These are phyloP conservation scores for Trypoxylon attenuatum DNA, from an alignment of 2,888 invertebrate genomes.

Conservation along the genomic window DNA sequence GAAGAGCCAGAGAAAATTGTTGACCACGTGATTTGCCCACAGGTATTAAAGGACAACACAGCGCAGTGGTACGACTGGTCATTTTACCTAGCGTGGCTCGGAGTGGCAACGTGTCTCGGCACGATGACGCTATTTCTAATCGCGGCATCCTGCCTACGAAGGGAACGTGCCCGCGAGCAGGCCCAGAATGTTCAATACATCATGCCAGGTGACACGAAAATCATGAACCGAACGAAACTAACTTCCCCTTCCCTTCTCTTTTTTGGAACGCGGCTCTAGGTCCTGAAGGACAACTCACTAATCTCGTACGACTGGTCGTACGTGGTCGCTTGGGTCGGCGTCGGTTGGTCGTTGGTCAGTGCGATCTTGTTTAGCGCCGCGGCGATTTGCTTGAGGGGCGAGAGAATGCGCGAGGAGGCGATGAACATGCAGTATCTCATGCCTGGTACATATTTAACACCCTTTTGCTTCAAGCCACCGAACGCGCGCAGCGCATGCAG, in stretches of 20 bases:
- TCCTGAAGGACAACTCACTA: constrained; percentile 89
- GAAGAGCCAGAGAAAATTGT: neutral
- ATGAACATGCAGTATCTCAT: constrained; percentile 98
- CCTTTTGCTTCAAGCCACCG: constrained; percentile 44
- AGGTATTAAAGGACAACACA: constrained; percentile 85
- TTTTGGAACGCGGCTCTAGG: constrained; percentile 76
- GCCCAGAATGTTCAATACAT: constrained; percentile 90
- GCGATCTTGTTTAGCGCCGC: constrained; percentile 95
- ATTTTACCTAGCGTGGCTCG: constrained; percentile 89
- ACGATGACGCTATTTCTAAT: constrained; percentile 87
- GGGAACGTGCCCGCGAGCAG: constrained; percentile 84
- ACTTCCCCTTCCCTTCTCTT: constrained; percentile 56
- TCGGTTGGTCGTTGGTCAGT: constrained; percentile 92
- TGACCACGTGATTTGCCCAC: constrained; percentile 50
- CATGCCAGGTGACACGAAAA: constrained; percentile 84
- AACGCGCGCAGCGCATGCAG: constrained; percentile 13
- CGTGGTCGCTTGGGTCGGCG: constrained; percentile 97
- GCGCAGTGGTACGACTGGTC: constrained; percentile 89
- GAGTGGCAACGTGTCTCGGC: constrained; percentile 84
- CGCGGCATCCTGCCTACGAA: constrained; percentile 85
- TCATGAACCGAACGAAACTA: constrained; percentile 53
- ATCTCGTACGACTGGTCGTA: constrained; percentile 97
- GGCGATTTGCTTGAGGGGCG: constrained; percentile 94
- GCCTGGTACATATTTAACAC: constrained; percentile 84
- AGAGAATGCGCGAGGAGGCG: constrained; percentile 95